Conservation (phyloP, 1,140 invertebrate species). For the Metaphire vulgaris region DNA sequence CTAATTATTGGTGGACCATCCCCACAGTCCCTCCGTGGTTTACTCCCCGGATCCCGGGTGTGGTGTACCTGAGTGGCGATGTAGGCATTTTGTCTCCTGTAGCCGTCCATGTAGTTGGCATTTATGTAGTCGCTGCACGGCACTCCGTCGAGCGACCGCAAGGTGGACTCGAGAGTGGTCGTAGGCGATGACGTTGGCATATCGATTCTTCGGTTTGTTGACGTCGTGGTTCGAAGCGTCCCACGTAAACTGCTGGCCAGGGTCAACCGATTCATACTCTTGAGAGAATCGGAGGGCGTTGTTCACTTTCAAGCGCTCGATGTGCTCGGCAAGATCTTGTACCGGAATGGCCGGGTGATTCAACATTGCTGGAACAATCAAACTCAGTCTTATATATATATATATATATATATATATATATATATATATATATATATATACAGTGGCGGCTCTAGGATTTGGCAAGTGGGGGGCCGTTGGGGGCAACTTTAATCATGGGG, state of each 20-base stretch:
- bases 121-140: constrained; percentile 86
- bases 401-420: too few relatives aligned
- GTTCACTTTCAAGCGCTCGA: constrained; percentile 87
- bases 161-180: constrained; percentile 73
- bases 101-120: constrained; percentile 63
- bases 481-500: too few relatives aligned
- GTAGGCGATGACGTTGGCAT: constrained; percentile 96
- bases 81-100: constrained; percentile 52
- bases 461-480: too few relatives aligned
- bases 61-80: constrained; percentile 54
- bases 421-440: too few relatives aligned
- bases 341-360: constrained; percentile 93
- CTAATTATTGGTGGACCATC: too few relatives aligned
- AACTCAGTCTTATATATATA: too few relatives aligned
- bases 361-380: constrained; percentile 45
- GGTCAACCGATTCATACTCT: constrained; percentile 77
- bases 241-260: constrained; percentile 99
- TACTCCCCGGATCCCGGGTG: too few relatives aligned
- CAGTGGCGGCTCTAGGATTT: too few relatives aligned
- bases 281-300: constrained; percentile 87
- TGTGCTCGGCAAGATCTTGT: constrained; percentile 84
- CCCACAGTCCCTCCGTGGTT: too few relatives aligned
- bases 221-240: constrained; percentile 77
- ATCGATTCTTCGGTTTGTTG: constrained; percentile 83
- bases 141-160: constrained; percentile 61